Evolutionary conservation across 2,888 invertebrate genomes (phyloP).

Genomic region (Drosophila macrospina): DNA sequence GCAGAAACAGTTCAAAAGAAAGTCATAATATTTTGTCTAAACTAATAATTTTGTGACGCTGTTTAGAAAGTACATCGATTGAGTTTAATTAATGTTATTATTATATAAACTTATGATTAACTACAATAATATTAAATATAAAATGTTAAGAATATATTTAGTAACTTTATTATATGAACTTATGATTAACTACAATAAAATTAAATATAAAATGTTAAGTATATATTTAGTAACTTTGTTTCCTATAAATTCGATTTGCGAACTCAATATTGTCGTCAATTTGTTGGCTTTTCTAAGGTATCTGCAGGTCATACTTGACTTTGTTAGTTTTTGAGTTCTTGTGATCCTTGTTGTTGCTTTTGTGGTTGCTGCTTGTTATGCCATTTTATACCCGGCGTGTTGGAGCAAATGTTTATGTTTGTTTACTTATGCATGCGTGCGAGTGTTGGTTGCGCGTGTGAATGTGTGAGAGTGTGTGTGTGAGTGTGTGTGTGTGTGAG

Average conservation of each 20-base stretch:
- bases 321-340: conserved; percentile 1
- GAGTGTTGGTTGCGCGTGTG: conserved; percentile 55
- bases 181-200: not conserved
- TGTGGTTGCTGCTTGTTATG: conserved; percentile 75
- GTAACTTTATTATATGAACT: too few species aligned
- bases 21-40: too few species aligned
- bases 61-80: too few species aligned
- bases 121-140: not conserved
- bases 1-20: too few species aligned
- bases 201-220: not conserved
- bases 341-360: conserved; percentile 54
- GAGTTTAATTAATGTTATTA: too few species aligned
- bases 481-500: conserved; percentile 13
- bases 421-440: conserved; percentile 81
- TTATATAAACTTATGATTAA: not conserved
- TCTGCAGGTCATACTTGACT: not conserved
- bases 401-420: conserved; percentile 80
- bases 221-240: not conserved
- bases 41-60: too few species aligned
- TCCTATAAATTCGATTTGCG: not conserved
- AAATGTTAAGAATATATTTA: not conserved
- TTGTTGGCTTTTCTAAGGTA: conserved; percentile 16
- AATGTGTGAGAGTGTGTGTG: conserved; percentile 8
- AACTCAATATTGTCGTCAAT: not conserved
- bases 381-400: conserved; percentile 77